These are phyloP conservation scores for Engraulis encrasicolus DNA, from an alignment of 2,113 vertebrate species.

Conservation along the genomic window DNA sequence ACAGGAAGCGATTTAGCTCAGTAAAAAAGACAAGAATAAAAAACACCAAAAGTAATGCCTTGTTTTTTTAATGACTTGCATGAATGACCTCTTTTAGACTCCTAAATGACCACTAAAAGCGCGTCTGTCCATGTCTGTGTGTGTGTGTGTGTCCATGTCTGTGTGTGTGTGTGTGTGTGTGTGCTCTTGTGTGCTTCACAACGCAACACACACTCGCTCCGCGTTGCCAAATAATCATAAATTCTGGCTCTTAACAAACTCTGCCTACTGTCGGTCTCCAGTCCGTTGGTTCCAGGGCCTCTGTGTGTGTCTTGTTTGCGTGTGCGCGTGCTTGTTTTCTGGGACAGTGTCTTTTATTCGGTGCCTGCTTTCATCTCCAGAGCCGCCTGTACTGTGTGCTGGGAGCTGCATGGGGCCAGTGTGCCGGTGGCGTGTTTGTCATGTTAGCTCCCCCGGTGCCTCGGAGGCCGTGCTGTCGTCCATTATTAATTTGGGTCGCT, in stretches of 20 bases:
- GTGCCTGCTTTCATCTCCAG: background rate
- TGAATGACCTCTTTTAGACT: background rate
- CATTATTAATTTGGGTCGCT: background rate
- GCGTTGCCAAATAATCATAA: too few relatives aligned
- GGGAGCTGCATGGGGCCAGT: background rate
- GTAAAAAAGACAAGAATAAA: too few relatives aligned
- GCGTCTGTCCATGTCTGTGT: background rate
- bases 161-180: background rate
- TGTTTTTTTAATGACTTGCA: background rate
- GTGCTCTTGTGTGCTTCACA: too few relatives aligned
- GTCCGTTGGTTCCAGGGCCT: background rate
- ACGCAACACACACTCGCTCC: too few relatives aligned
- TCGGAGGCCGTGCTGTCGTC: background rate
- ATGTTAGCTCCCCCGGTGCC: background rate
- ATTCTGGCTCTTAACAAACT: too few relatives aligned
- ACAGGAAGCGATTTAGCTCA: background rate
- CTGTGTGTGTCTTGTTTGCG: too few relatives aligned
- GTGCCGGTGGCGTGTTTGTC: background rate
- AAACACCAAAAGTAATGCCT: background rate
- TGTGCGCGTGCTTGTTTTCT: too few relatives aligned
- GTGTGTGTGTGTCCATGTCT: background rate
- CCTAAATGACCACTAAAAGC: background rate
- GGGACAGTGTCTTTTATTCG: background rate
- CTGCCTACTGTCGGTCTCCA: too few relatives aligned
- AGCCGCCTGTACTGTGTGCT: background rate